These are phyloP conservation scores for Protonibea diacanthus DNA, from an alignment of 2,797 vertebrate species.

Conservation along the genomic window DNA sequence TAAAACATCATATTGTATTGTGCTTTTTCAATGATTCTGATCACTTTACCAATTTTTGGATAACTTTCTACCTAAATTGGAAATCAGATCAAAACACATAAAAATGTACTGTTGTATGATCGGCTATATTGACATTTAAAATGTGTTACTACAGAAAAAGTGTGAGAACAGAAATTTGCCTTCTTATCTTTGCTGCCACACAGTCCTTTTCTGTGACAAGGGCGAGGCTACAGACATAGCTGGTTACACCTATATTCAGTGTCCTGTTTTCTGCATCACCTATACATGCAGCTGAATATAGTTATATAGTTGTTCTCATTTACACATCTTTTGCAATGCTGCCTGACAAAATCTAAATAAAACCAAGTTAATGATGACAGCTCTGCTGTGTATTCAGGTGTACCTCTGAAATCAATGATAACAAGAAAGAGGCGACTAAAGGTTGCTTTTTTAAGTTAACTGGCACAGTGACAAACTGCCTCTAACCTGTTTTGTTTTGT, in stretches of 20 bases:
- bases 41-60: neutral
- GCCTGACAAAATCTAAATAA: neutral
- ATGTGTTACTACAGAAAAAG: neutral
- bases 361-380: neutral
- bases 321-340: too few species aligned
- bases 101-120: neutral
- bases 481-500: neutral
- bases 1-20: constrained; percentile 6
- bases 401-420: too few species aligned
- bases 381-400: neutral
- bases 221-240: neutral
- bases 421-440: neutral
- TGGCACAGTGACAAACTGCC: neutral
- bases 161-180: neutral
- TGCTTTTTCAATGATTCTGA: too few species aligned
- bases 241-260: neutral
- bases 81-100: neutral
- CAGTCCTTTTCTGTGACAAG: neutral
- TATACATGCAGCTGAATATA: neutral
- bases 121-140: neutral
- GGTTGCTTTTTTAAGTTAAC: neutral
- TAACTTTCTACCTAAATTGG: neutral
- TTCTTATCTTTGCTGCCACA: neutral
- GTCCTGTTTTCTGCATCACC: neutral
- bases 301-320: neutral